These are phyloP conservation scores for Galerucella nymphaeae DNA, from an alignment of 2,888 invertebrate species.

Conservation along the genomic window DNA sequence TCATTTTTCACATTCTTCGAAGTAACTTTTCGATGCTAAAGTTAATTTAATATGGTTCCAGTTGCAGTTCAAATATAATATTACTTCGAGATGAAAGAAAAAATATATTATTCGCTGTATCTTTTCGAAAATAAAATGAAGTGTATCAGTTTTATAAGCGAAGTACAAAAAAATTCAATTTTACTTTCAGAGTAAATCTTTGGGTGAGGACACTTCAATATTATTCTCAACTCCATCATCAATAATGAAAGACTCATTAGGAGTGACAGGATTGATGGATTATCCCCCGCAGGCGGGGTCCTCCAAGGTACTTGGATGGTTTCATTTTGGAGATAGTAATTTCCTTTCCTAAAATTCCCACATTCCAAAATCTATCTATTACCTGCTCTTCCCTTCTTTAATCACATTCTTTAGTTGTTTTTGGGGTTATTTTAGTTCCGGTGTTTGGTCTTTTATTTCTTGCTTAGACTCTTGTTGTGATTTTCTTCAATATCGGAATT, in stretches of 20 bases:
- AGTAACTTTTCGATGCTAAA: too few relatives aligned
- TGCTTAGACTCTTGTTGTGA: constrained; percentile 8
- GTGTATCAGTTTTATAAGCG: constrained; percentile 1
- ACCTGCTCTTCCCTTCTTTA: constrained; percentile 34
- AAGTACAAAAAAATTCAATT: constrained; percentile 48
- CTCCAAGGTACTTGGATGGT: constrained; percentile 64
- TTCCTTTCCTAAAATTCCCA: constrained; percentile 44
- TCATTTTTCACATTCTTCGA: too few relatives aligned
- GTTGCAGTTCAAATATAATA: too few relatives aligned
- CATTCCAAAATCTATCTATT: constrained; percentile 23
- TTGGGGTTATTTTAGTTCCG: constrained; percentile 24
- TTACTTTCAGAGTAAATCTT: constrained; percentile 83
- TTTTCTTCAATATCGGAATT: neutral
- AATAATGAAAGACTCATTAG: constrained; percentile 84
- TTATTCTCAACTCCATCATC: constrained; percentile 90
- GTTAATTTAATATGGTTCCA: too few relatives aligned
- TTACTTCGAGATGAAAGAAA: too few relatives aligned
- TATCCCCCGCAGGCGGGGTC: constrained; percentile 63
- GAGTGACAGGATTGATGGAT: constrained; percentile 74
- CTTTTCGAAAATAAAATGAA: neutral
- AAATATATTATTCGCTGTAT: neutral
- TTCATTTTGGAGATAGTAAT: constrained; percentile 59
- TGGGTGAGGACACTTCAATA: constrained; percentile 81
- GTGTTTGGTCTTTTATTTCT: constrained; percentile 25
- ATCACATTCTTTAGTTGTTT: constrained; percentile 33